phyloP scores from a whole-genome alignment of 2,888 invertebrate genomes.

The Limnephilus rhombicus region DNA sequence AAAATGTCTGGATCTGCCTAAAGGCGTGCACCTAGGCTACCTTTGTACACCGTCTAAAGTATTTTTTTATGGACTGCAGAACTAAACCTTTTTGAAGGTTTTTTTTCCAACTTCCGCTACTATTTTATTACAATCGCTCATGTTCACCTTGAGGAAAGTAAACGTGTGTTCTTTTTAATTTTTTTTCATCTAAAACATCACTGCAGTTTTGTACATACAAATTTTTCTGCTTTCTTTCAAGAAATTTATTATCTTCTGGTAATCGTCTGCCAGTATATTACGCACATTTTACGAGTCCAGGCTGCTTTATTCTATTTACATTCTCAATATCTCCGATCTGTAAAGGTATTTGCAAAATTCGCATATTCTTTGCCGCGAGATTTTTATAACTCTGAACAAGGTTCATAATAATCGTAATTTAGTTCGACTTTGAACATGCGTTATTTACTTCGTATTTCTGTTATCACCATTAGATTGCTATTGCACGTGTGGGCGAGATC shows the following conservation, averaged over 20 bases:
- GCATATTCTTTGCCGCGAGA: not conserved
- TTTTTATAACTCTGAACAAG: not conserved
- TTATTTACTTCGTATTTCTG: not conserved
- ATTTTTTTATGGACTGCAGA: not conserved
- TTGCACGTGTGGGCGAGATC: not conserved
- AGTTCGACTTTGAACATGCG: not conserved
- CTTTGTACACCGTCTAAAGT: not conserved
- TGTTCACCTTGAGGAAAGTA: too few species aligned
- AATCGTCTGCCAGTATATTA: not conserved
- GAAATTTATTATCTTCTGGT: slow-evolving; percentile 3
- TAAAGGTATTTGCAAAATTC: not conserved
- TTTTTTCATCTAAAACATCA: not conserved
- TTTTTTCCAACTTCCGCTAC: not conserved
- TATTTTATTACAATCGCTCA: not conserved
- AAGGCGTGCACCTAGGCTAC: not conserved
- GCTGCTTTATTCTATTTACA: not conserved
- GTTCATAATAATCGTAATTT: not conserved
- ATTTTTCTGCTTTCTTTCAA: not conserved
- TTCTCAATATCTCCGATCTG: not conserved
- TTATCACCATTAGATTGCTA: not conserved
- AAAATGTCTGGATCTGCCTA: not conserved
- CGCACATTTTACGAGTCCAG: not conserved
- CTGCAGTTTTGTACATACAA: not conserved
- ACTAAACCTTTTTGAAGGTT: not conserved
- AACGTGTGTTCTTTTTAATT: not conserved